Evolutionary conservation across 2,113 vertebrate genomes (phyloP).

Genomic region (Lasiurus cinereus): DNA sequence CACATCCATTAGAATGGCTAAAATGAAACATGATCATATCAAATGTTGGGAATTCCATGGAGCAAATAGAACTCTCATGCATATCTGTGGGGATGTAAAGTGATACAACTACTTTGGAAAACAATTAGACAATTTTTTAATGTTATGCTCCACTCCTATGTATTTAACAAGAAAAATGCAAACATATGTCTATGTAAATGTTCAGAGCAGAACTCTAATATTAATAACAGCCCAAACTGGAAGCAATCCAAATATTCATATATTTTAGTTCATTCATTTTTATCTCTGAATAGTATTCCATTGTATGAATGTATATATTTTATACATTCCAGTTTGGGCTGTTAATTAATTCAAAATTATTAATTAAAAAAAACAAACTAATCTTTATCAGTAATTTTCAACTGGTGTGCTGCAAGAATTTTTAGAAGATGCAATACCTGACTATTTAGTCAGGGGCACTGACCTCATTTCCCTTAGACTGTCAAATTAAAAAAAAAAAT

Average conservation of each 20-base stretch:
- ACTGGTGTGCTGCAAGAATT: not conserved
- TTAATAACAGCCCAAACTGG: not conserved
- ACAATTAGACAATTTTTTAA: not conserved
- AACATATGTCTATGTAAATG: not conserved
- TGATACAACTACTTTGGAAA: not conserved
- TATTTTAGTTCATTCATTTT: too few relatives aligned
- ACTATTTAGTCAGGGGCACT: not conserved
- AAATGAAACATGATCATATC: not conserved
- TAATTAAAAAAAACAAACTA: not conserved
- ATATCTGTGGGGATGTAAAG: not conserved
- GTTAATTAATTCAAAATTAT: not conserved
- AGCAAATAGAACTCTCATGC: not conserved
- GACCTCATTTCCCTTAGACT: not conserved
- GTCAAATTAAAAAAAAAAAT: not conserved
- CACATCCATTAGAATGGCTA: not conserved
- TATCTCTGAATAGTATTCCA: too few relatives aligned
- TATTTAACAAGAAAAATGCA: constrained; percentile 11
- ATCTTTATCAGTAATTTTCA: not conserved
- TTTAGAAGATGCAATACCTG: not conserved
- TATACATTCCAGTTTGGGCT: too few relatives aligned
- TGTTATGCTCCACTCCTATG: not conserved
- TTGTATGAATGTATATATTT: too few relatives aligned
- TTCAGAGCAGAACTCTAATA: not conserved
- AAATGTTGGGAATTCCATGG: not conserved
- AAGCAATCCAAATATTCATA: not conserved